These are phyloP conservation scores for Danio kyathit DNA, from an alignment of 2,797 vertebrate species.

Conservation along the genomic window DNA sequence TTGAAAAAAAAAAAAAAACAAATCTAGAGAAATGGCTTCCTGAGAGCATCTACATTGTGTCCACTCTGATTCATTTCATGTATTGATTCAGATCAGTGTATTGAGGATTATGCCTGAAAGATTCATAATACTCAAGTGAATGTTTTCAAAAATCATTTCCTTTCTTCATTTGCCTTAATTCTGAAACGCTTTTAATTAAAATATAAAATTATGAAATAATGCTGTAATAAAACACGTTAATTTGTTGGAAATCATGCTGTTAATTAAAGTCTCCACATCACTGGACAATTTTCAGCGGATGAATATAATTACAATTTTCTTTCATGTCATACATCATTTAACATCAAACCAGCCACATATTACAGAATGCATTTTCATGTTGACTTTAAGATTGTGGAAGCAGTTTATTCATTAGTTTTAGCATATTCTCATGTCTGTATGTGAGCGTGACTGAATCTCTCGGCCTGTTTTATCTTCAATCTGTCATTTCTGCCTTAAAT, in stretches of 20 bases:
- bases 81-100: background rate
- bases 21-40: background rate
- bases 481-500: conserved; percentile 43
- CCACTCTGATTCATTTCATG: background rate
- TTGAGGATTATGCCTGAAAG: too few species aligned
- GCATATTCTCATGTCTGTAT: background rate
- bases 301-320: background rate
- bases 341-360: background rate
- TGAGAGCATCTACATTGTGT: background rate
- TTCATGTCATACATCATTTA: background rate
- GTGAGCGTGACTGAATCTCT: background rate
- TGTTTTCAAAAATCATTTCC: too few species aligned
- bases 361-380: conserved; percentile 12
- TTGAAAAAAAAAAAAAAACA: too few species aligned
- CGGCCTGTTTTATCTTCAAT: background rate
- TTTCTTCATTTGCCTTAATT: background rate
- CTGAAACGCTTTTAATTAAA: background rate
- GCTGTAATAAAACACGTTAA: background rate
- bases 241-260: background rate
- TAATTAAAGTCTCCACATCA: background rate
- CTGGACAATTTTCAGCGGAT: background rate
- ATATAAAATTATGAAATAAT: background rate
- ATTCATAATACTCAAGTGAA: too few species aligned
- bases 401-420: background rate
- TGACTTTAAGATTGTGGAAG: conserved; percentile 6